Base-by-base conservation (phyloP, 1,140 invertebrate species). In the Helicoverpa armigera region DNA sequence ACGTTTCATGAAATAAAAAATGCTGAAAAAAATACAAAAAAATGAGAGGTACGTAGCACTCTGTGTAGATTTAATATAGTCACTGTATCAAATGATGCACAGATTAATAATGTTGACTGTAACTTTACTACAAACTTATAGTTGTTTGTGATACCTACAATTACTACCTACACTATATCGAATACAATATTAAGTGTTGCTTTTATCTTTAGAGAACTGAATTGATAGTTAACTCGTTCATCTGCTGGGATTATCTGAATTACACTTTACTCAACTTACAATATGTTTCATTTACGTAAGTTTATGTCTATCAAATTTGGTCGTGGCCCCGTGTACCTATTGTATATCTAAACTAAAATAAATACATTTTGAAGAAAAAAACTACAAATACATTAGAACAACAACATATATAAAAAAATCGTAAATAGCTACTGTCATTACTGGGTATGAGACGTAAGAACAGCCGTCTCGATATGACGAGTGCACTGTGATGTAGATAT, bases 31-130 rank as follows among this genome's bases (percentile, higher is more conserved):
- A 56, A 60, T 58, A 43, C 63, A 56, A 60, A 58, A 74, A 63
- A 56, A 63, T 79, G 82, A 87, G 86, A 90, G 79, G 87, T 86
- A 82, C 82, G 88, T 91, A 90, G 91, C 90, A 90, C 89, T 91
- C 90, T 93, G 90, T 93, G 89, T 91, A 89, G 86, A 81, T 79
- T 80, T 43, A 43, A 67, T 61, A 83, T 83, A 70, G 51, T 83
- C 84, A 89, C 83, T 88, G 82, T 86, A 90, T 81, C 61, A 87
- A 89, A 88, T 65, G 72, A 75, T 85, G 88, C 88, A 89, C 88
- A 81, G 63, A 81, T 43, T 76, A 13, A 79, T 84, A 80, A 85
- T 67, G 80, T 82, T 83, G 84, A 88, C 83, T 89, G 82, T 87
- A 84, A 82, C 61, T 80, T 35, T 82, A 83, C 48, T 72, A 29